A percentile compares a stretch with the other conserved stretches of the same genome.
Conservation (phyloP, 2,113 vertebrate genomes). For the Chamaetylas fuelleborni region DNA sequence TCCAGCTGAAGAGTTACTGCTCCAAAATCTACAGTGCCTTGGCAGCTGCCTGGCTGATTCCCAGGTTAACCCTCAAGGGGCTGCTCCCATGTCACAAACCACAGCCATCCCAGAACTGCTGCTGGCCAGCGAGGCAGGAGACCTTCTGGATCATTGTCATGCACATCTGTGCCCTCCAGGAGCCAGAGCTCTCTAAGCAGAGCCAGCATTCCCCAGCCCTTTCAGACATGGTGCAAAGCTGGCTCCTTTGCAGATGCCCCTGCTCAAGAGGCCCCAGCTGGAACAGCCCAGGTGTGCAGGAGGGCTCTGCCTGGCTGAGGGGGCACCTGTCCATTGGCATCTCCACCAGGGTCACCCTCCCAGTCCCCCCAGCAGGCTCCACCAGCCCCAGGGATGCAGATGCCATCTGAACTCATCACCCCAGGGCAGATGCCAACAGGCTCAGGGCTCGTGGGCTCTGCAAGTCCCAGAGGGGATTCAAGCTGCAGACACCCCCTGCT, state of each 20-base stretch:
- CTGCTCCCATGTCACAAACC: not conserved
- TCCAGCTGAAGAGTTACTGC: constrained; percentile 47
- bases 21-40: constrained; percentile 59
- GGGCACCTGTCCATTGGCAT: accelerated
- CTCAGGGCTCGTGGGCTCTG: not conserved
- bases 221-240: accelerated
- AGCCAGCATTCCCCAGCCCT: not conserved
- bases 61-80: not conserved
- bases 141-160: not conserved
- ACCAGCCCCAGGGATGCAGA: not conserved
- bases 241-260: not conserved
- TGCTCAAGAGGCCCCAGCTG: not conserved
- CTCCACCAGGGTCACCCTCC: not conserved
- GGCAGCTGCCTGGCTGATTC: constrained; percentile 50
- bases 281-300: not conserved
- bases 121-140: not conserved
- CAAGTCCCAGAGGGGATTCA: not conserved
- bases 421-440: not conserved
- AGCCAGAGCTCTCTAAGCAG: not conserved
- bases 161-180: not conserved
- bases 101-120: not conserved
- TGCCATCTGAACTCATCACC: not conserved
- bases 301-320: not conserved
- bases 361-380: not conserved
- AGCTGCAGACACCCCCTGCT: not conserved